A percentile compares a stretch with the other conserved stretches of the same genome.
phyloP scores from a whole-genome alignment of 2,888 invertebrate genomes.

The Noctua janthina region DNA sequence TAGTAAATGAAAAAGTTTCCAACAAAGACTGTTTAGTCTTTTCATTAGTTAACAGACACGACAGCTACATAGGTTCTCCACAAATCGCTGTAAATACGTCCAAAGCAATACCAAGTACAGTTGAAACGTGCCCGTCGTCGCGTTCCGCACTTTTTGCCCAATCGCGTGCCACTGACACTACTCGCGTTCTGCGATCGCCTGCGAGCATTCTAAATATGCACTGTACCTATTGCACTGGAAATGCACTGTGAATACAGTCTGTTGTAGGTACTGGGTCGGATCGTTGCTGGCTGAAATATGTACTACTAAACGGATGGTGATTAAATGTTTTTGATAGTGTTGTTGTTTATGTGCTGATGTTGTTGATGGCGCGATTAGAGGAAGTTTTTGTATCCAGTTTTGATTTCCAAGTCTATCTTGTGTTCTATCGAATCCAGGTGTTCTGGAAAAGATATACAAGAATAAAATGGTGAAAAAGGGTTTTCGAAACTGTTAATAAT shows the following conservation, averaged over 20 bases:
- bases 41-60: neutral
- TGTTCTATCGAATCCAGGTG: neutral
- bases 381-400: neutral
- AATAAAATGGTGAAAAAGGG: neutral
- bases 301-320: conserved; percentile 26
- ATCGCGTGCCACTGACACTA: conserved; percentile 61
- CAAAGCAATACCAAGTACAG: conserved; percentile 14
- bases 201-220: conserved; percentile 49
- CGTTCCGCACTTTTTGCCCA: conserved; percentile 53
- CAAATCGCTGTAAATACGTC: conserved; percentile 29
- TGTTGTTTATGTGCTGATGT: neutral
- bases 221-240: conserved; percentile 22
- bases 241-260: conserved; percentile 33
- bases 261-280: neutral
- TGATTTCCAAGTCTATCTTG: neutral
- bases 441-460: neutral
- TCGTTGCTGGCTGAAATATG: conserved; percentile 27
- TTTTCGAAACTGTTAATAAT: neutral
- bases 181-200: conserved; percentile 43
- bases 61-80: conserved; percentile 9
- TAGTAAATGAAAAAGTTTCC: neutral
- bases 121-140: conserved; percentile 42
- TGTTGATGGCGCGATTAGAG: neutral
- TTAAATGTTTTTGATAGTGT: conserved; percentile 11
- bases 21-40: neutral